Evolutionary conservation across 2,797 vertebrate genomes (phyloP).

Genomic region (Varecia variegata): DNA sequence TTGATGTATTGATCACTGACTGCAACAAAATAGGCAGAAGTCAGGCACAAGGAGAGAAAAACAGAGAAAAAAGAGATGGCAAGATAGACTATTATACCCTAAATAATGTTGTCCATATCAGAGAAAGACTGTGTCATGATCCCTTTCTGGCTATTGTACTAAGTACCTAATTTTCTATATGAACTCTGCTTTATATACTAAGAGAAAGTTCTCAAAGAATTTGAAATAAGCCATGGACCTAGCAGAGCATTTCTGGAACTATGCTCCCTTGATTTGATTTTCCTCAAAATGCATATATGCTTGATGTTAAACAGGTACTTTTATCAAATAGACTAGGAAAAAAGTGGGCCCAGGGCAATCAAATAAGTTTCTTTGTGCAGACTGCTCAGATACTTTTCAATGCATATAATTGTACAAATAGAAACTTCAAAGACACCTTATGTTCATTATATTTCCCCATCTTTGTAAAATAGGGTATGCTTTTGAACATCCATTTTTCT

Average conservation of each 20-base stretch:
- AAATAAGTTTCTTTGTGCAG: background rate
- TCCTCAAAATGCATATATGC: background rate
- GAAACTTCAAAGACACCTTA: background rate
- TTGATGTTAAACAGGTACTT: background rate
- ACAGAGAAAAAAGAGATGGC: background rate
- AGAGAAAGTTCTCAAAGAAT: background rate
- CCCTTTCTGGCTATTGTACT: background rate
- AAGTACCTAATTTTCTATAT: background rate
- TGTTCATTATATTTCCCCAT: background rate
- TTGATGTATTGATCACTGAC: background rate
- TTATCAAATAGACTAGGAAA: background rate
- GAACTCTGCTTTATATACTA: background rate
- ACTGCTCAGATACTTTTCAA: conserved; percentile 14
- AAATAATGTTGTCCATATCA: background rate
- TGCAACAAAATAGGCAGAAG: background rate
- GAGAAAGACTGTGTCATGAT: background rate
- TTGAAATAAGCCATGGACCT: background rate
- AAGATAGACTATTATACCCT: background rate
- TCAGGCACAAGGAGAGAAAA: background rate
- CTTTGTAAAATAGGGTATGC: background rate
- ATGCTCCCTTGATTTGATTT: background rate
- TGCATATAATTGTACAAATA: background rate
- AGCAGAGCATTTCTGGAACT: background rate
- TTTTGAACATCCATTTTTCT: background rate
- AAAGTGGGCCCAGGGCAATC: background rate